phyloP scores from a whole-genome alignment of 2,797 vertebrate genomes.

The Myiotriccus ornatus region DNA sequence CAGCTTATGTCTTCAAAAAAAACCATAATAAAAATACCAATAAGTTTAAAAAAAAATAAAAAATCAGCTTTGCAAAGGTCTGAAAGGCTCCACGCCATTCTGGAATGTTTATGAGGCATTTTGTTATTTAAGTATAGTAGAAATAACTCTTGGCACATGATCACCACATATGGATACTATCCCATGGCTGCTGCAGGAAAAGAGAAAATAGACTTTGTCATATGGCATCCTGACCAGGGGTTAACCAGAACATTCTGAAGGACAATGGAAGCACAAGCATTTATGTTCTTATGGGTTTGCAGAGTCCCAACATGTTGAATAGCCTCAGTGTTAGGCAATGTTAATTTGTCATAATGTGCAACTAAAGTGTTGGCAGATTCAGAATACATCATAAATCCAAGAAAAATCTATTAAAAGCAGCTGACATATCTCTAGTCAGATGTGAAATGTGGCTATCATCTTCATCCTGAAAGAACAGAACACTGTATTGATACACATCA shows the following conservation, averaged over 20 bases:
- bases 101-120: slow-evolving; percentile 22
- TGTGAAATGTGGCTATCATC: slow-evolving; percentile 29
- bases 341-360: slow-evolving; percentile 59
- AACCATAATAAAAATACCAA: neutral
- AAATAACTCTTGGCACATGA: neutral
- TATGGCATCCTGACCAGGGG: neutral
- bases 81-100: neutral
- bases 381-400: slow-evolving; percentile 51
- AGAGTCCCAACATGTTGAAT: slow-evolving; percentile 15
- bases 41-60: neutral
- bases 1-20: neutral
- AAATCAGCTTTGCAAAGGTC: neutral
- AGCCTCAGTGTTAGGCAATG: slow-evolving; percentile 29
- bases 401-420: slow-evolving; percentile 59
- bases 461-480: neutral
- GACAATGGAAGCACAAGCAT: neutral
- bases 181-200: neutral
- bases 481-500: neutral
- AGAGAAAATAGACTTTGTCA: neutral
- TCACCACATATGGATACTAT: slow-evolving; percentile 2
- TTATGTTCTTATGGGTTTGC: neutral
- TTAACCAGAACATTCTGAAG: neutral
- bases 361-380: slow-evolving; percentile 41
- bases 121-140: neutral
- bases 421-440: slow-evolving; percentile 50